Evolutionary conservation across 2,113 vertebrate species (phyloP), one percentile per base, ranked within the genome.

Genomic region (Capricornis sumatraensis): DNA sequence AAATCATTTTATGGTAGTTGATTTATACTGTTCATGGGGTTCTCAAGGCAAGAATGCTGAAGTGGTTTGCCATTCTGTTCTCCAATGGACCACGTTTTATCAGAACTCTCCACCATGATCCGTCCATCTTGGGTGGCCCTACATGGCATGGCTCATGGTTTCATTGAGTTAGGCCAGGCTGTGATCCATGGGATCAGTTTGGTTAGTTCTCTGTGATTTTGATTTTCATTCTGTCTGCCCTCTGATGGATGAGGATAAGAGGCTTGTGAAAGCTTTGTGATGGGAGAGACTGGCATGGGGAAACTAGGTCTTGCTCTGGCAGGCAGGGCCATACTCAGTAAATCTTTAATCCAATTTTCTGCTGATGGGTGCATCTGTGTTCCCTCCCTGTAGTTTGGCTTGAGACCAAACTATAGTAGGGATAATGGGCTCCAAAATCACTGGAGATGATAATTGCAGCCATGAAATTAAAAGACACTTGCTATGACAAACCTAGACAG

Each of bases 71-170:
- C 67, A 71, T 71, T 71, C 67, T 71, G 10, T 40, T 40, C n/a
- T 71, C 19, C 67, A 23, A n/a, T 71, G n/a, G 19, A 40, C 67
- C 67, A 40, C 0, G 2, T 71, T 71, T 40, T 71, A 71, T 71
- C 67, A 71, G n/a, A 71, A 71, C 67, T 71, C n/a, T 71, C 67
- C 67, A 40, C n/a, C 10, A 23, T 40, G 67, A 40, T n/a, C 67
- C 0, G 0, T 40, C n/a, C 19, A 40, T 40, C n/a, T 23, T 71
- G 4, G 67, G n/a, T 40, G n/a, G n/a, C n/a, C 67, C n/a, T 71
- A 71, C 5, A 0, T 40, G 67, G 67, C n/a, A 71, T 40, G 67
- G n/a, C 19, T 71, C 19, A 40, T 71, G 6, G 5, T 23, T 71
- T 36, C 67, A 36, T 6, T 23, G 19, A 71, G 67, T 71, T 71